Base-by-base conservation (phyloP, 1,140 invertebrate species). In the Drosophila bocki region DNA sequence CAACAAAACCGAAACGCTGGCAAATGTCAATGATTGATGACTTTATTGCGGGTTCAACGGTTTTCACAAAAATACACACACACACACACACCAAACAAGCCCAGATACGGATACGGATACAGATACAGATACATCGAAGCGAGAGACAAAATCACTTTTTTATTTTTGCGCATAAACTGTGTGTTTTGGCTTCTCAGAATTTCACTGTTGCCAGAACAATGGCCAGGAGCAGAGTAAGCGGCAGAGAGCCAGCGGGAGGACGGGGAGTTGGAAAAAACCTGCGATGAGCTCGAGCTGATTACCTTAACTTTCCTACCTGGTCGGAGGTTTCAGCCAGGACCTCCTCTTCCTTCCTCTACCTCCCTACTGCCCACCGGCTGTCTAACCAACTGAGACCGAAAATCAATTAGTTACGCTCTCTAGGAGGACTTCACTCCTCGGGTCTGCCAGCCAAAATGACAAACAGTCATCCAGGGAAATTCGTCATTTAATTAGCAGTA, bases 21-120 rank as follows among this genome's bases (percentile, higher is more conserved):
- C 90, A 91, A 91, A 88, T 91, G 90, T 90, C 90, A 91, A 91
- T 91, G 90, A 91, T 91, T 91, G 90, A 91, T 91, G 90, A 83
- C 90, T 91, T 91, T 91, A 91, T 91, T 91, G 90, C 77, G 85
- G 85, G 85, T 90, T 90, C 85, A 90, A 85, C 82, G 86, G 78
- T 90, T 90, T 90, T 85, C 81, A 81, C 83, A 88, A 78, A 77
- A 60, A 77, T 29, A 77, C 68, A 77, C 48, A 57, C 29, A 77
- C 67, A 77, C 67, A 77, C 60, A 57, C 72, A 57, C 74, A 60
- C 47, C 81, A 72, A 80, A 74, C 68, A 37, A 33, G 37, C 65
- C 54, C 70, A 67, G 60, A 54, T 57, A 76, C 64, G 70, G 61
- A 74, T 45, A 41, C 63, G 48, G 65, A 75, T 39, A 53, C 63